These are phyloP conservation scores for Campylomormyrus tamandua DNA, from an alignment of 2,113 vertebrate genomes.

Conservation along the genomic window DNA sequence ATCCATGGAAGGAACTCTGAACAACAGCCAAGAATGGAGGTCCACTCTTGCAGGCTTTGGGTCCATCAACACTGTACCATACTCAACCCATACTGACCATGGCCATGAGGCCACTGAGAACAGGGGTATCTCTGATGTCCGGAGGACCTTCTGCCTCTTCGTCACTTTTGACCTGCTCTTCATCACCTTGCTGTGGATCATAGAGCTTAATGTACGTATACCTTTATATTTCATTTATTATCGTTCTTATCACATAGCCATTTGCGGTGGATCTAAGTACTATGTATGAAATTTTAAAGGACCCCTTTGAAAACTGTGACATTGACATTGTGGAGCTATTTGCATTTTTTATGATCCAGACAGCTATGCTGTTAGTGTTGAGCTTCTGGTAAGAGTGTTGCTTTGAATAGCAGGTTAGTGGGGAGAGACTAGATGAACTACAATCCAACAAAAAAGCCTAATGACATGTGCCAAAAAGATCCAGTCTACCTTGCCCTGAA, in stretches of 20 bases:
- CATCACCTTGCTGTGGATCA: slow-evolving; percentile 89
- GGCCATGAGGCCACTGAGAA: slow-evolving; percentile 72
- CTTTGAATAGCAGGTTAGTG: not conserved
- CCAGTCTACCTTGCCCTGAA: not conserved
- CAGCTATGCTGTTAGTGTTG: not conserved
- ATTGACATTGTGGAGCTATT: not conserved
- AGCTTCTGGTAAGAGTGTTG: not conserved
- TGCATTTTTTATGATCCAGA: not conserved
- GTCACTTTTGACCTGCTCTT: slow-evolving; percentile 69
- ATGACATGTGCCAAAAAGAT: not conserved
- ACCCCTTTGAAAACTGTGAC: not conserved
- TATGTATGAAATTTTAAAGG: not conserved
- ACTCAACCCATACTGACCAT: slow-evolving; percentile 58
- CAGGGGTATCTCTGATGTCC: slow-evolving; percentile 90
- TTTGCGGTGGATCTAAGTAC: not conserved
- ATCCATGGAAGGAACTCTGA: slow-evolving; percentile 5
- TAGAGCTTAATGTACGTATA: slow-evolving; percentile 92
- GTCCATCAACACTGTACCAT: not conserved
- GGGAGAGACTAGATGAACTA: not conserved
- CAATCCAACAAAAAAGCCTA: not conserved
- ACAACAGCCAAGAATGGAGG: not conserved
- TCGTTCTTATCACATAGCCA: not conserved
- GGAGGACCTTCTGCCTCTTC: slow-evolving; percentile 97
- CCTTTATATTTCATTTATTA: not conserved
- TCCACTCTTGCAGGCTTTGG: not conserved